Evolutionary conservation across 2,797 vertebrate species (phyloP).

Genomic region (Garrulus glandarius): DNA sequence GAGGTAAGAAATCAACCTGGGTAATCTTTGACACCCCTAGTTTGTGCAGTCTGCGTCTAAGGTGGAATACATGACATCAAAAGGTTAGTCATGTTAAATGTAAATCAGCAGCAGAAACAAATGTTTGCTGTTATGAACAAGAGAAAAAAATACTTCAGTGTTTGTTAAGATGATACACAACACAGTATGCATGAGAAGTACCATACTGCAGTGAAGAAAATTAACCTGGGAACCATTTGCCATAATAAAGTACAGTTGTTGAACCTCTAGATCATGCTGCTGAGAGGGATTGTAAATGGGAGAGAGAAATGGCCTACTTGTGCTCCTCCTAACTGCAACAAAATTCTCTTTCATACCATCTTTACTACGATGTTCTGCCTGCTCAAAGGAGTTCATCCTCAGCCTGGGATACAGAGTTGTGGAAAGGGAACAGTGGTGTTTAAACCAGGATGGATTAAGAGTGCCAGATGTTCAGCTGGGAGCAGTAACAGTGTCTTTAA

Average conservation of each 20-base stretch:
- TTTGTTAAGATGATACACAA: background rate
- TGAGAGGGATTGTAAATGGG: background rate
- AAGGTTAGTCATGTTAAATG: background rate
- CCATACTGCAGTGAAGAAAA: background rate
- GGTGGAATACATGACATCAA: slow-evolving; percentile 12
- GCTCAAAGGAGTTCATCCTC: background rate
- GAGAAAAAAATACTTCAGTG: background rate
- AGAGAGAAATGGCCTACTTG: background rate
- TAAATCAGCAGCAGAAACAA: background rate
- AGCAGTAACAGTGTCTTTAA: background rate
- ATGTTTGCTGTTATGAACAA: background rate
- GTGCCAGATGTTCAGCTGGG: background rate
- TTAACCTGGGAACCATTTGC: background rate
- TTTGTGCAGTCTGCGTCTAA: slow-evolving; percentile 87
- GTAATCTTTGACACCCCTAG: slow-evolving; percentile 93
- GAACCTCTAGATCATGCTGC: background rate
- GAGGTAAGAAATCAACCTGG: slow-evolving; percentile 94
- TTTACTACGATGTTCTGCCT: background rate
- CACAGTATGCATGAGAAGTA: background rate
- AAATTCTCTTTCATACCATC: background rate
- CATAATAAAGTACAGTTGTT: background rate
- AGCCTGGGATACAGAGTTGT: background rate
- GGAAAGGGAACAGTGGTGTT: background rate
- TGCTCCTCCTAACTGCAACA: background rate
- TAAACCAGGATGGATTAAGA: background rate